Base-by-base conservation (phyloP, 2,113 vertebrate species). In the Sciurus niger region DNA sequence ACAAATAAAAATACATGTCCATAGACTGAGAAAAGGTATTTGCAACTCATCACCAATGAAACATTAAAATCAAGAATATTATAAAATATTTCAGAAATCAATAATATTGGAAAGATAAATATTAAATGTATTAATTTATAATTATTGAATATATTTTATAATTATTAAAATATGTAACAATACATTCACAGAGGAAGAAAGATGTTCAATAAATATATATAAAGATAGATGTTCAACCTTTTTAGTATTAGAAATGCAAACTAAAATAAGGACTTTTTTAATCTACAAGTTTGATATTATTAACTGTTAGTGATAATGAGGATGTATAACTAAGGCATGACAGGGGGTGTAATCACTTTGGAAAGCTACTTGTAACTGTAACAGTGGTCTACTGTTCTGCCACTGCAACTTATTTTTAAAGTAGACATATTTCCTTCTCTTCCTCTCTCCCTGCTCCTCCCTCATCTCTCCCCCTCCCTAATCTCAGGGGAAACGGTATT, bases 81-180 rank as follows among this genome's bases (percentile, higher is more conserved):
- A 37, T 78, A 30, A 55, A 85, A 86, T 70, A 30, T 70, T 85
- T 95, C 90, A 87, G 17, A 86, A 84, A 82, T 76, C n/a, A 48
- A 17, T 67, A 94, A 48, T 86, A 34, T 48, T 40, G 82, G 43
- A 76, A 86, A 83, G 20, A 63, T 5, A 86, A 72, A 77, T 86
- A 87, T 46, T 58, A 58, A 58, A 58, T 58, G 17, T 20, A 58
- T 58, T 58, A 58, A 13, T 58, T 58, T 58, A 22, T 58, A 58
- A 58, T 58, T 58, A 58, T 37, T 37, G 2, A 22, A 58, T 58
- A 22, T 58, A 58, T 20, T 58, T 58, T 58, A 37, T 37, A 37
- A 58, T 58, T 79, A 4, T 68, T 60, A 79, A 90, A 79, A 79
- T 53, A 79, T 93, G 4, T 9, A 96, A 58, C 10, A 86, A 28